Evolutionary conservation across 2,113 vertebrate genomes (phyloP), one percentile per base, ranked within the genome.

Genomic region (Delphinus delphis): DNA sequence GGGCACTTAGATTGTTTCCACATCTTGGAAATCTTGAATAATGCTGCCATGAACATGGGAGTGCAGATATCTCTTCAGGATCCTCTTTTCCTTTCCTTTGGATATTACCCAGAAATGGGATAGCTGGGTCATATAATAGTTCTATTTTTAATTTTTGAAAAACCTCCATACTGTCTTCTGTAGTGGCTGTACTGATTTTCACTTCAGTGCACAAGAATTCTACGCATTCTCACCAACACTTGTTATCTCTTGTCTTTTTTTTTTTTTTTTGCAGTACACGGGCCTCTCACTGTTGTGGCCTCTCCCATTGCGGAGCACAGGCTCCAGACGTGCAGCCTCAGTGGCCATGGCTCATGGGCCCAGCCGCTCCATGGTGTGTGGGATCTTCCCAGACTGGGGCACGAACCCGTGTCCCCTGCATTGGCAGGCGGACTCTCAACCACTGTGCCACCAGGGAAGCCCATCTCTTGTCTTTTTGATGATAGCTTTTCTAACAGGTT

Each of bases 341-440:
- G 12, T 2, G 3, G 47, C 47, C 47, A 50, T 50, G 47, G 47
- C 47, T 50, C 47, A 50, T 12, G 47, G 47, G 47, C 47, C 47
- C 47, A 50, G 47, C 13, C 0, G 3, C 47, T 50, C 47, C 1
- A 1, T 0, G 13, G 47, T 3, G 4, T 50, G 47, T 50, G 47
- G 13, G 47, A 50, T 50, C 47, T 50, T 50, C 13, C 47, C 47
- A 0, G 47, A 50, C 47, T 1, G 13, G 47, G 47, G 47, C 13
- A 50, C 3, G 47, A 14, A 50, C 13, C 47, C 0, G 3, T 50
- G 47, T 50, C 13, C 47, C 47, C 13, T 50, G 47, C 47, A 14
- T 50, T 0, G 47, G 13, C 47, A 50, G 47, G 47, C 0, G 13
- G 47, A 14, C 47, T 50, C 47, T 50, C 47, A 50, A 50, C 47